Base-by-base conservation (phyloP, 2,113 vertebrate species). In the Dipodomys ordii region DNA sequence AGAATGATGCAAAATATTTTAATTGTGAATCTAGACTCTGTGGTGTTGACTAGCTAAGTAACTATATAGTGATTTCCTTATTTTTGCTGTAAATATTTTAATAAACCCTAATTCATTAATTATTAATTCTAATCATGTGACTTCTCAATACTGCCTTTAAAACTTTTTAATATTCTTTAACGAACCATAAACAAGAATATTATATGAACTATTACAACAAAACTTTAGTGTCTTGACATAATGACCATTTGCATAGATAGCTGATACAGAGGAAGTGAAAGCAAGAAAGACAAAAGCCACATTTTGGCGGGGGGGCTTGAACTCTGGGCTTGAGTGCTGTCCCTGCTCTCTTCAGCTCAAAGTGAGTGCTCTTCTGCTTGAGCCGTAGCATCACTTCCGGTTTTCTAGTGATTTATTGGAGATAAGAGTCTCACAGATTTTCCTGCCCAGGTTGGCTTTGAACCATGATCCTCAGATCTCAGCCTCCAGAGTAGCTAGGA, bases 21-120 rank as follows among this genome's bases (percentile, higher is more conserved):
- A 35, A 94, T 94, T 30, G 23, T 30, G 7, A 32, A 83, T 28
- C 20, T 88, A 69, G 13, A 87, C 46, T 62, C 16, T 76, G 46
- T 32, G 68, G 76, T 69, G 35, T 91, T 88, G 53, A 57, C 53
- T 57, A 57, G 53, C 53, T 39, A 73, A 64, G 39, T 20, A n/a
- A 60, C 60, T 62, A 7, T 28, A 80, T 46, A 83, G 10, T 65
- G 77, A 87, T 62, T 83, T 78, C 72, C 30, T 49, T 76, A 27
- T 57, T 95, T 92, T 74, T 85, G 20, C 32, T 86, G 16, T 62
- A 88, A 76, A 86, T 88, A 80, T 79, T 30, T 64, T 76, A 30
- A 84, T 28, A 93, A 88, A 92, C 80, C 27, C 85, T 67, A 85
- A 92, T 91, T 95, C 53, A 79, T 39, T 86, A 80, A 94, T 84